Conservation (phyloP, 1,140 invertebrate genomes). For the Macrosteles quadrilineatus region DNA sequence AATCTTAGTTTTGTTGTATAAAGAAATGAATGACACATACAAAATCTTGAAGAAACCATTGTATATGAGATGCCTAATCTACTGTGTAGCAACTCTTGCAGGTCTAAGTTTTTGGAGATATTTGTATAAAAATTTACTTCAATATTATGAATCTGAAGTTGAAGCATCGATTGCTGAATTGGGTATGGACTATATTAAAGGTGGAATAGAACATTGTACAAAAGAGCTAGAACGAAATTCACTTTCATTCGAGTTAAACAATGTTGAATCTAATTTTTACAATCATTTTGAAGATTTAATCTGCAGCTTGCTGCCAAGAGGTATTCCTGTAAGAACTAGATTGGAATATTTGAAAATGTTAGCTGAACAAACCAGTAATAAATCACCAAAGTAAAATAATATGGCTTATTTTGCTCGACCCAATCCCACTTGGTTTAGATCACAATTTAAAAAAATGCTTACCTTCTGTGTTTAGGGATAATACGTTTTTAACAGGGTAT, state of each 20-base stretch:
- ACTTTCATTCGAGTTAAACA: conserved; percentile 34
- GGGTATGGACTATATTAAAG: conserved; percentile 48
- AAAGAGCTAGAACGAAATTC: conserved; percentile 51
- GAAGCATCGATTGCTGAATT: conserved; percentile 47
- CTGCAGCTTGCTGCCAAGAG: neutral
- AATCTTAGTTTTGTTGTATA: conserved; percentile 35
- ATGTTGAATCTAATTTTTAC: neutral
- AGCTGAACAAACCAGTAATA: too few species aligned
- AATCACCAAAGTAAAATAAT: too few species aligned
- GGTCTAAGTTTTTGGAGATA: conserved; percentile 44
- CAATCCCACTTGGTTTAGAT: too few species aligned
- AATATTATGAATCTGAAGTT: conserved; percentile 45
- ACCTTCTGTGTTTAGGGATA: too few species aligned
- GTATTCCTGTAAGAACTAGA: neutral
- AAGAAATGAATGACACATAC: conserved; percentile 40
- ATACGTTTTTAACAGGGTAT: too few species aligned
- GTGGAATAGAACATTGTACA: conserved; percentile 54
- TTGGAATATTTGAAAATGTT: neutral
- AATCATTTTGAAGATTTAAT: neutral
- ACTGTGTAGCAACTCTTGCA: conserved; percentile 43
- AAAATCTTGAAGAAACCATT: conserved; percentile 37
- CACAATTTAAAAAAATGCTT: too few species aligned
- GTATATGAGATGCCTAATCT: conserved; percentile 39
- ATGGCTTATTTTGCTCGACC: too few species aligned
- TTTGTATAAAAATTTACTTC: conserved; percentile 43